A percentile compares a stretch with the other conserved stretches of the same genome.
Conservation (phyloP, 2,113 vertebrate species). For the Pontoporia blainvillei region DNA sequence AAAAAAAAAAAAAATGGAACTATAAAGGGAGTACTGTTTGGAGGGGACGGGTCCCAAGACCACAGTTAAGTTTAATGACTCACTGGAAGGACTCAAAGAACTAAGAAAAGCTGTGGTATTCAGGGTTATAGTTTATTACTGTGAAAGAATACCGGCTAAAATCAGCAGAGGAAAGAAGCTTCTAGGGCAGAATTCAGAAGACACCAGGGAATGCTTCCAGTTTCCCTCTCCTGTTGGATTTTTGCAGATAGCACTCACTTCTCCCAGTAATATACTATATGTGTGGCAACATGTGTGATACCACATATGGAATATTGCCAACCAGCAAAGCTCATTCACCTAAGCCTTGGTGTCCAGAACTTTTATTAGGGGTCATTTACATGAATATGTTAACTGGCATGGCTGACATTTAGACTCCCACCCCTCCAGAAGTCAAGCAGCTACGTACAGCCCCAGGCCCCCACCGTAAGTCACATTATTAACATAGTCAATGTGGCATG, state of each 20-base stretch:
- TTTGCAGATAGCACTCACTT: neutral
- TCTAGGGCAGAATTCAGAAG: neutral
- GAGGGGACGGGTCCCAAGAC: rapidly evolving
- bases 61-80: neutral
- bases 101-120: neutral
- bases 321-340: neutral
- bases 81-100: neutral
- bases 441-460: neutral
- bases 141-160: neutral
- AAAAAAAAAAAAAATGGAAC: neutral
- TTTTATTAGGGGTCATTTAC: neutral
- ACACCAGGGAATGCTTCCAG: neutral
- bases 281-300: neutral
- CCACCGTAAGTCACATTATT: neutral
- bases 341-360: neutral
- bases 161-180: neutral
- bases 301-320: neutral
- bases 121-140: neutral
- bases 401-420: neutral
- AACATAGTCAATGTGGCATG: no score
- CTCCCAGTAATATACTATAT: neutral
- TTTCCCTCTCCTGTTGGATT: neutral
- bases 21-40: rapidly evolving
- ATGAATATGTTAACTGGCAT: neutral
- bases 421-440: neutral